Base-by-base conservation (phyloP, 2,113 vertebrate genomes). In the Leucopsar rothschildi region DNA sequence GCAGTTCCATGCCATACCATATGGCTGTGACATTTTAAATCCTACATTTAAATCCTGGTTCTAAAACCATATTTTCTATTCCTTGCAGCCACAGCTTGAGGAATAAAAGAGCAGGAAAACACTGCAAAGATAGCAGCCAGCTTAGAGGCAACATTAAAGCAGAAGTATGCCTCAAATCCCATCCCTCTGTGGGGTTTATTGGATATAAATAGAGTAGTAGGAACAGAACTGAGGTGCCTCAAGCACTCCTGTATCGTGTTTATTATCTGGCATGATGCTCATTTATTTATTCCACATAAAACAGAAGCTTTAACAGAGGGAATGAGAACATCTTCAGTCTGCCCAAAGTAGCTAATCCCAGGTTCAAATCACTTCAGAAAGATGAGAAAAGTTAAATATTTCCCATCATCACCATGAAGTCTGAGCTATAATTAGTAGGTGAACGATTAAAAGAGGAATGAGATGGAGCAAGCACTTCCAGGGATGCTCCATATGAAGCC, bases 221-320 rank as follows among this genome's bases (percentile, higher is more conserved):
- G 64, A 93, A 86, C 21, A 83, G 55, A 96, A 81, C 24, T 0
- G 5, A 93, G 80, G 75, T 81, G 86, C 88, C 76, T 52, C 71
- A 86, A 93, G 95, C 79, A 59, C 33, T 94, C 37, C 71, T 66
- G 59, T 81, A 86, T 94, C 79, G 1, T 73, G 55, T 92, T 95
- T 93, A 90, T 86, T 90, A 88, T 90, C 76, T 81, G 66, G 63
- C 59, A 76, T 29, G 71, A 70, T 61, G n/a, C 60, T 93, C 76
- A 66, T 81, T 94, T 94, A 76, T 95, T 94, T 96, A 77, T 94
- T 93, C 37, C 76, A 86, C 59, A 81, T 88, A 88, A 88, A 92
- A 65, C 68, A 93, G 55, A 80, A 94, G 47, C 39, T 90, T 52
- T 83, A 92, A 80, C 21, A 77, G 55, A 82, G 42, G 31, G 82